Conservation (phyloP, 2,113 vertebrate genomes). For the Solea senegalensis region DNA sequence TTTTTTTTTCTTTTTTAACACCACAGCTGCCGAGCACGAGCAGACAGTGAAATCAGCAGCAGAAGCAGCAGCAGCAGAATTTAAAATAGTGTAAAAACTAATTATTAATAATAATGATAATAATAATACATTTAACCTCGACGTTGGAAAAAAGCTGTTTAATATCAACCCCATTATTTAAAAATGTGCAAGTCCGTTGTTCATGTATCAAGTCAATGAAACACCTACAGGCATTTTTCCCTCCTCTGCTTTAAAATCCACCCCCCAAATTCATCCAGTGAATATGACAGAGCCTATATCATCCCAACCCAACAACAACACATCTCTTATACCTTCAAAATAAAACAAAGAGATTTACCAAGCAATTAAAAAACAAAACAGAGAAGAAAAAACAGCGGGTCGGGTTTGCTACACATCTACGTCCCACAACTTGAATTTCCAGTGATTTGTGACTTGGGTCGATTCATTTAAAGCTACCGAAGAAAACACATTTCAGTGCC, state of each 20-base stretch:
- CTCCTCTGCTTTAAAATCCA: slow-evolving; percentile 89
- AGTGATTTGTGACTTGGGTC: slow-evolving; percentile 75
- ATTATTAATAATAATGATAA: neutral
- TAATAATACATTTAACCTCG: slow-evolving; percentile 60
- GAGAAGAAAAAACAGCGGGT: slow-evolving; percentile 49
- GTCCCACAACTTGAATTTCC: slow-evolving; percentile 88
- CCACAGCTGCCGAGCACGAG: slow-evolving; percentile 39
- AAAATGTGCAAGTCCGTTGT: slow-evolving; percentile 95
- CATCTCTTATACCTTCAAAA: slow-evolving; percentile 34
- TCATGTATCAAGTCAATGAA: slow-evolving; percentile 92
- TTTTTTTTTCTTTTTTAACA: slow-evolving; percentile 6
- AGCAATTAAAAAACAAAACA: slow-evolving; percentile 76
- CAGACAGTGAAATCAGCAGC: slow-evolving; percentile 17
- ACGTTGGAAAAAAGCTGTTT: slow-evolving; percentile 86
- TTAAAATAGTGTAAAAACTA: neutral
- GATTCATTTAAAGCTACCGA: slow-evolving; percentile 93
- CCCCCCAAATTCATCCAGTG: slow-evolving; percentile 91
- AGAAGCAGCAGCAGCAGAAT: no score
- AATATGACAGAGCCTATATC: slow-evolving; percentile 85
- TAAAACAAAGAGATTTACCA: slow-evolving; percentile 49
- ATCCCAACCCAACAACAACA: slow-evolving; percentile 34
- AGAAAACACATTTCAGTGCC: slow-evolving; percentile 82
- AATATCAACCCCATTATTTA: slow-evolving; percentile 94
- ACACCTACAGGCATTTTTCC: slow-evolving; percentile 93
- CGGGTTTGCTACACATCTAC: slow-evolving; percentile 79